Base-by-base conservation (phyloP, 1,140 invertebrate species). In the Geopemphigus sp. region DNA sequence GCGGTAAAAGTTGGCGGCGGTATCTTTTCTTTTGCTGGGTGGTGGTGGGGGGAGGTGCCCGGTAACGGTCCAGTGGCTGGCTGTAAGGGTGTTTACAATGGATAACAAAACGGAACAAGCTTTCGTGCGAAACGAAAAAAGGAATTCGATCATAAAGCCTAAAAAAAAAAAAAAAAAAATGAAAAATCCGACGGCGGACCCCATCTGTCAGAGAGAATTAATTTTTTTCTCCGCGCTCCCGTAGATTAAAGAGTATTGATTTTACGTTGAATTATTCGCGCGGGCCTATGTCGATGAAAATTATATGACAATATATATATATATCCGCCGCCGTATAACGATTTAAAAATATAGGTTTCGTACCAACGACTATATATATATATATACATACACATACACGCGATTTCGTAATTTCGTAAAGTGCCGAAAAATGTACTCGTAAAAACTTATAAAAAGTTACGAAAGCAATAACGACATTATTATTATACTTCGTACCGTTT, bases 21-120 rank as follows among this genome's bases (percentile, higher is more conserved):
- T 68, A 68, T 50, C 24, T 50, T 63, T 32, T 22, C n/a, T 59
- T 26, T 68, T 68, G 22, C 24, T n/a, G n/a, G n/a, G n/a, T n/a
- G n/a, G n/a, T n/a, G n/a, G n/a, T n/a, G n/a, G n/a, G n/a, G n/a
- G n/a, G n/a, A 24, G 22, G 39, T 10, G 39, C 45, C 39, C 66
- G n/a, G 26, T 50, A 68, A 68, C 66, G 66, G 66, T 68, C 45
- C 45, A 68, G 66, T 68, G 47, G 39, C n/a, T 14, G 11, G 56
- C 61, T 45, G 12, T 50, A 50, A 68, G 66, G 66, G 66, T 68
- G 66, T 68, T 68, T 68, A 68, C 66, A 68, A 68, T 50, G 39
- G 45, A 14, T 24, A 68, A n/a, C 24, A 47, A 68, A 68, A 68
- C 22, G 14, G 64, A 68, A 68, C 66, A 50, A 50, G 66, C 12